These are phyloP conservation scores for Ferdinandea cuprea DNA, from an alignment of 2,888 invertebrate species.

Conservation along the genomic window DNA sequence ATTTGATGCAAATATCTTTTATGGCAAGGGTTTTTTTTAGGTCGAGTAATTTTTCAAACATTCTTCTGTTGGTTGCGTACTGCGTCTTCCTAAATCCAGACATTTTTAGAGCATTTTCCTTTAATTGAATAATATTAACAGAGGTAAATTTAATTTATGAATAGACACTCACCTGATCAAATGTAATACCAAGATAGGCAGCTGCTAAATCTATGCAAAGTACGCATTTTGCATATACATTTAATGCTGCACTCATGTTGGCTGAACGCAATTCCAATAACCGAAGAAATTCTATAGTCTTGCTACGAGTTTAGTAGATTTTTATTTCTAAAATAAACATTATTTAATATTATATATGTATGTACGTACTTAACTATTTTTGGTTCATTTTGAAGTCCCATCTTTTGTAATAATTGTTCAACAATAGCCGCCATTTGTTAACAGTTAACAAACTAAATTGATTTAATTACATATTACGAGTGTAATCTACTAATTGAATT, in stretches of 20 bases:
- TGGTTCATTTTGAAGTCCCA: conserved; percentile 80
- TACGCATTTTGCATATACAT: conserved; percentile 86
- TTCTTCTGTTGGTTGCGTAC: conserved; percentile 85
- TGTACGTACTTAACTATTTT: conserved; percentile 78
- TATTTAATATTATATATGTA: too few relatives aligned
- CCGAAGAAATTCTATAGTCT: conserved; percentile 80
- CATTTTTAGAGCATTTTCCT: conserved; percentile 86
- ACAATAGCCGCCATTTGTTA: conserved; percentile 80
- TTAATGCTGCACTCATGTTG: conserved; percentile 82
- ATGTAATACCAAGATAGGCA: conserved; percentile 83
- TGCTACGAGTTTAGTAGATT: conserved; percentile 78
- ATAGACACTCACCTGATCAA: conserved; percentile 83
- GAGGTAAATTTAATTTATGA: not conserved
- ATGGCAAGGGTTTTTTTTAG: conserved; percentile 85
- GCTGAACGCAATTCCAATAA: conserved; percentile 80
- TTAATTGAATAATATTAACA: conserved; percentile 64
- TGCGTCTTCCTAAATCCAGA: conserved; percentile 85
- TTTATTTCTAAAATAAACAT: too few relatives aligned
- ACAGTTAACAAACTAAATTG: too few relatives aligned
- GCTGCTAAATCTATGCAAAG: conserved; percentile 87
- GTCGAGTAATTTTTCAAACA: conserved; percentile 86
- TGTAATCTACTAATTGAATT: too few relatives aligned
- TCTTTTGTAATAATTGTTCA: conserved; percentile 79
- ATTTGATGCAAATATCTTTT: conserved; percentile 85
- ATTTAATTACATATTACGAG: too few relatives aligned